Evolutionary conservation across 2,797 vertebrate species (phyloP).

Genomic region (Sarcoramphus papa): DNA sequence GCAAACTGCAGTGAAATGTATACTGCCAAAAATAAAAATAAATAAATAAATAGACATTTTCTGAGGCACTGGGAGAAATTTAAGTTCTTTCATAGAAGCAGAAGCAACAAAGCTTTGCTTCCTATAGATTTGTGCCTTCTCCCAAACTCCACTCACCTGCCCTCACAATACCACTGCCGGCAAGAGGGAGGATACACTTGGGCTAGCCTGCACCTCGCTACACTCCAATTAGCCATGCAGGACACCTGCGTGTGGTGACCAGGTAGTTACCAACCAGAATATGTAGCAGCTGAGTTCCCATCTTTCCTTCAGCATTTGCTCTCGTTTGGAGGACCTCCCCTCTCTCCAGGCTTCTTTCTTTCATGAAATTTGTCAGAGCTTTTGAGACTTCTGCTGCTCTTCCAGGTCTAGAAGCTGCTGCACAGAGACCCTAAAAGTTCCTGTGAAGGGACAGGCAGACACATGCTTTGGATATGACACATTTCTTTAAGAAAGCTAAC

Average conservation of each 20-base stretch:
- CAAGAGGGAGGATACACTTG: background rate
- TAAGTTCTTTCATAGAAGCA: background rate
- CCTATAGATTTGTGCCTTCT: background rate
- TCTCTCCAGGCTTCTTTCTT: background rate
- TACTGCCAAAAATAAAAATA: background rate
- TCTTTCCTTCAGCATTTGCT: background rate
- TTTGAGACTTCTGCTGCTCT: background rate
- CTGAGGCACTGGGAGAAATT: background rate
- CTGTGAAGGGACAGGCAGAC: background rate
- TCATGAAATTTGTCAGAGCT: background rate
- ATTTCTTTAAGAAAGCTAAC: background rate
- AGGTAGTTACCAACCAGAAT: background rate
- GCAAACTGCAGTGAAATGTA: background rate
- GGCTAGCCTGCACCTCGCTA: rapidly evolving
- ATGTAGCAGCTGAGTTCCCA: background rate
- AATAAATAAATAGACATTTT: background rate
- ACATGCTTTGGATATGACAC: rapidly evolving
- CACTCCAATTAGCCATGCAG: background rate
- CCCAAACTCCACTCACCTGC: background rate
- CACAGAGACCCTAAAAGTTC: background rate
- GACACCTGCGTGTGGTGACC: background rate
- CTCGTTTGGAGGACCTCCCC: background rate
- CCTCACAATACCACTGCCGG: rapidly evolving
- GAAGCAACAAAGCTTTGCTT: background rate
- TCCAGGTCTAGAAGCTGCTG: background rate